Evolutionary conservation across 1,140 invertebrate species (phyloP).

Genomic region (Rhagoletis pomonella): DNA sequence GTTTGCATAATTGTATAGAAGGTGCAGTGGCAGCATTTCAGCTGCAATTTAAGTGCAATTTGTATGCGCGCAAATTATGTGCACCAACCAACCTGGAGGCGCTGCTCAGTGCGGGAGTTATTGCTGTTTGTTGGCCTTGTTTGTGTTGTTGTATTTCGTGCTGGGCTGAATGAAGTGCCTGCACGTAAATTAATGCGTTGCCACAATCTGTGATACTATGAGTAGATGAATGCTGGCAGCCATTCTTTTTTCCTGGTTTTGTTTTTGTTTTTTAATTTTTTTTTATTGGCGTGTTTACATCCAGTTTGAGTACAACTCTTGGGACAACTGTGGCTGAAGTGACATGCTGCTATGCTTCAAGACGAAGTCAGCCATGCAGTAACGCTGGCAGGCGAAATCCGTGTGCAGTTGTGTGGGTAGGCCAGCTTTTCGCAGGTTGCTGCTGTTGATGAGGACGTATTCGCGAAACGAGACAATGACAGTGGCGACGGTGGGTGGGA

Average conservation of each 20-base stretch:
- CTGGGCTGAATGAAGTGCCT: background rate
- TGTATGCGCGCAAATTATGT: constrained; percentile 24
- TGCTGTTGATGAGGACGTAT: background rate
- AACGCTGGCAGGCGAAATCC: background rate
- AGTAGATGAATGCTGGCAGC: background rate
- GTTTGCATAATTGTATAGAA: too few species aligned
- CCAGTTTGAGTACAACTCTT: background rate
- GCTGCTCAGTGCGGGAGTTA: background rate
- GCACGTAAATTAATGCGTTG: constrained; percentile 20
- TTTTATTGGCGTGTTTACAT: background rate
- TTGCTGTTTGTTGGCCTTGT: too few species aligned
- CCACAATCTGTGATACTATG: background rate
- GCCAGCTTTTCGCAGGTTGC: background rate
- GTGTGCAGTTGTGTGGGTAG: background rate
- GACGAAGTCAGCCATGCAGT: background rate
- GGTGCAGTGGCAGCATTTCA: background rate
- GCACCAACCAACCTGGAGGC: background rate
- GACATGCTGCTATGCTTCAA: constrained; percentile 5
- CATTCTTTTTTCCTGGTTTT: background rate
- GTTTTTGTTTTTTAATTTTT: background rate
- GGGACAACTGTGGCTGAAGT: background rate
- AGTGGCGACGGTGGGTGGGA: background rate
- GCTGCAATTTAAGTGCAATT: constrained; percentile 38
- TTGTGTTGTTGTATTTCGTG: background rate
- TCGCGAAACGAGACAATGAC: too few species aligned